These are phyloP conservation scores for Bombus fervidus DNA, from an alignment of 1,140 invertebrate genomes.

Conservation along the genomic window DNA sequence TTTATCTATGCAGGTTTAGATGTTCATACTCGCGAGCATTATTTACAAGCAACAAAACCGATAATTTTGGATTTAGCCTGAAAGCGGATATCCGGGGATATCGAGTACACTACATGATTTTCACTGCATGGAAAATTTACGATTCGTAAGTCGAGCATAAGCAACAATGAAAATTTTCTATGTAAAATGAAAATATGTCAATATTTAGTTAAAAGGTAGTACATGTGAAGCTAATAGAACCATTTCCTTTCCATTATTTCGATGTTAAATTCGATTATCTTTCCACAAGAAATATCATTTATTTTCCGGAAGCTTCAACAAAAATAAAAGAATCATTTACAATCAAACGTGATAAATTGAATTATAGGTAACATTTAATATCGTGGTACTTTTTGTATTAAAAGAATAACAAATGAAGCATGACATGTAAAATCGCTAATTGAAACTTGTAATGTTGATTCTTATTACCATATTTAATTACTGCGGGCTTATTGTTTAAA, in stretches of 20 bases:
- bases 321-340: no score
- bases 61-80: neutral
- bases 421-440: neutral
- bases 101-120: neutral
- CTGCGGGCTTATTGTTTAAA: neutral
- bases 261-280: no score
- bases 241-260: neutral
- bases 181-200: neutral
- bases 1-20: neutral
- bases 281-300: no score
- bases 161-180: neutral
- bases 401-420: neutral
- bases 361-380: neutral
- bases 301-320: no score
- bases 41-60: conserved; percentile 3
- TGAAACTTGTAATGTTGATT: neutral
- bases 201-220: neutral
- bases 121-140: neutral
- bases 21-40: neutral
- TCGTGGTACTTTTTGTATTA: neutral
- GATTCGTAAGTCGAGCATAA: neutral
- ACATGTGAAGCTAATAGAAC: neutral
- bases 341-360: neutral
- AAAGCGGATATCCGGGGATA: conserved; percentile 15
- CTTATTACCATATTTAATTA: conserved; percentile 2